Percentiles rank a stretch among this genome's conserved stretches.
Conservation (phyloP, 2,113 vertebrate species). For the Toxotes jaculatrix region DNA sequence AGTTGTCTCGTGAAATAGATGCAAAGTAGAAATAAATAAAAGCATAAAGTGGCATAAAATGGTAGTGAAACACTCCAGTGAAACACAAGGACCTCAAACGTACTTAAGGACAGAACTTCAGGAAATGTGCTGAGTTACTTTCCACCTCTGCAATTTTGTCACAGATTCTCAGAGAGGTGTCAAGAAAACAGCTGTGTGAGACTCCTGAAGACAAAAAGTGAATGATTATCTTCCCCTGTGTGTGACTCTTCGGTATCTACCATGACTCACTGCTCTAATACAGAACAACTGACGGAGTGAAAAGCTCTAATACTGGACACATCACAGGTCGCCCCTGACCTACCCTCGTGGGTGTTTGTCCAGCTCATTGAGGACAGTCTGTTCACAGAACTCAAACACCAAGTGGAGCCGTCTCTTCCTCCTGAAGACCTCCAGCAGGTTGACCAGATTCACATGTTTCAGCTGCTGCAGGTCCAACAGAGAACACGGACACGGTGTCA, state of each 20-base stretch:
- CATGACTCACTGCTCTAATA: not conserved
- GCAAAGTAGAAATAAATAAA: too few species aligned
- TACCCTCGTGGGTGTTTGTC: conserved; percentile 90
- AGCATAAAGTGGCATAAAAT: too few species aligned
- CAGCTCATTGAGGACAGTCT: conserved; percentile 91
- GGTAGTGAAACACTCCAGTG: not conserved
- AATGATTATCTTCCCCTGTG: too few species aligned
- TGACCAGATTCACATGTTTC: conserved; percentile 92
- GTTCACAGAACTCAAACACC: conserved; percentile 93
- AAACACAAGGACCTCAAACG: not conserved
- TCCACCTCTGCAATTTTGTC: not conserved
- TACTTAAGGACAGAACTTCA: not conserved
- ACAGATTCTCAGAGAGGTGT: not conserved
- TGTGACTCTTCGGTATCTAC: not conserved
- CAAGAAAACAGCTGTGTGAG: not conserved
- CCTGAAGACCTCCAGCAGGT: conserved; percentile 91
- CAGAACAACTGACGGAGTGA: not conserved
- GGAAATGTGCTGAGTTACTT: not conserved
- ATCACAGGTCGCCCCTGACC: conserved; percentile 38
- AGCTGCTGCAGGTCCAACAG: conserved; percentile 83
- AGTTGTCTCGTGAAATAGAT: too few species aligned
- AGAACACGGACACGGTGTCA: not conserved
- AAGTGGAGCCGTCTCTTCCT: conserved; percentile 90
- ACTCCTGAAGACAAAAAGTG: not conserved
- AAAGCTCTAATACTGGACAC: not conserved